phyloP scores from a whole-genome alignment of 2,797 vertebrate species.

The Cyprinodon diabolis region DNA sequence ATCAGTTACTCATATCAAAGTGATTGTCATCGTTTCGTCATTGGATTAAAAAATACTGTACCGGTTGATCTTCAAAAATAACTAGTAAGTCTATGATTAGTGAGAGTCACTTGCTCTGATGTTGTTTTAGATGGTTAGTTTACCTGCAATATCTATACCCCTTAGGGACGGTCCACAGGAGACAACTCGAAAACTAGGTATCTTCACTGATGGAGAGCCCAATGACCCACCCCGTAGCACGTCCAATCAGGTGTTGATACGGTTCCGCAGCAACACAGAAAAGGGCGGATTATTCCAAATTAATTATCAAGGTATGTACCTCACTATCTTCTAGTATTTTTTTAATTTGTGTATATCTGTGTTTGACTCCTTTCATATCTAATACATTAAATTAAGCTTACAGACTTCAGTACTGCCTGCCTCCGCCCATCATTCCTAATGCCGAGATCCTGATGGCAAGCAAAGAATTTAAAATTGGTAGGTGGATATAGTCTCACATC shows the following conservation, averaged over 20 bases:
- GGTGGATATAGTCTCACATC: constrained; percentile 39
- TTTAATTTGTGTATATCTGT: neutral
- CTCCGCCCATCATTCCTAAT: constrained; percentile 91
- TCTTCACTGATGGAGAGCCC: constrained; percentile 89
- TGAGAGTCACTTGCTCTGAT: constrained; percentile 9
- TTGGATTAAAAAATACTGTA: too few relatives aligned
- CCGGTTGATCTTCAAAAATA: neutral
- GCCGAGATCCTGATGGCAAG: constrained; percentile 94
- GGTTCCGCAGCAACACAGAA: constrained; percentile 90
- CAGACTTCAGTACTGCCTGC: constrained; percentile 92
- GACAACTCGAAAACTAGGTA: constrained; percentile 89
- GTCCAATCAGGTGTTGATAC: constrained; percentile 93
- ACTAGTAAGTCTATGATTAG: constrained; percentile 5
- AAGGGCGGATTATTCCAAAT: constrained; percentile 92
- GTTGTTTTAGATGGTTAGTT: constrained; percentile 11
- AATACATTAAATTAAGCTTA: constrained; percentile 82
- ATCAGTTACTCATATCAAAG: too few relatives aligned
- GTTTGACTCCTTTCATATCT: constrained; percentile 33
- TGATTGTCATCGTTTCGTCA: too few relatives aligned
- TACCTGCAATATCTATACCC: constrained; percentile 24
- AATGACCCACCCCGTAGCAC: constrained; percentile 91
- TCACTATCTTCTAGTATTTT: neutral
- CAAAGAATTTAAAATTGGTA: constrained; percentile 97
- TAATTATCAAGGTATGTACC: constrained; percentile 85
- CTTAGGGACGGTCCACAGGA: constrained; percentile 94